Evolutionary conservation across 1,140 invertebrate species (phyloP), one percentile per base, ranked within the genome.

Genomic region (Acromyrmex charruanus): DNA sequence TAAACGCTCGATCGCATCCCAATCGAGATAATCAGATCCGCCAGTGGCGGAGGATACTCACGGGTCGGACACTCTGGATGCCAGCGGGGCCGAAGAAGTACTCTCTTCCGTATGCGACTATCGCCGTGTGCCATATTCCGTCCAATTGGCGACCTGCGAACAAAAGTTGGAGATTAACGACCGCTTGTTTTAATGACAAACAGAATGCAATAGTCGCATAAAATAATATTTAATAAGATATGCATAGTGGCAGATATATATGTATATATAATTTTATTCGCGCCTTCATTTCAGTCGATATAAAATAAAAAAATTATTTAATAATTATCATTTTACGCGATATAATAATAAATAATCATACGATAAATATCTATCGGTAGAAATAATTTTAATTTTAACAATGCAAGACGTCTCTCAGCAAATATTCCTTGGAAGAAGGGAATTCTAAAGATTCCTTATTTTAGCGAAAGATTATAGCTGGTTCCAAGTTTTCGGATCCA

Each of bases 101-200:
- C 95, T 99, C 98, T 74, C 96, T 95, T 25, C 97, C 98, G 95
- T 97, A 99, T 4, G 97, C 98, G 72, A 99, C 98, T 68, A 98
- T 96, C 2, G 97, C 96, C 1, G 98, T 98, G 94, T 98, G 98
- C 98, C 98, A 99, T 92, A 99, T 97, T 69, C 98, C 98, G 89
- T 98, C 97, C 86, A 98, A 94, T 89, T 98, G 96, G 89, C 97
- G 97, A 69, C 98, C 98, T 98, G 94, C 44, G 93, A 94, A 86
- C 49, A 53, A 82, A 88, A 77, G 21, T 31, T 2, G 1, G 12
- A n/a, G 25, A 86, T 85, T 69, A 75, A 69, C 86, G 9, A 55
- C 58, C 65, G 10, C 2, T 31, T 16, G 10, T 66, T 74, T 51
- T 58, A 18, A 14, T 28, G 14, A 71, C 14, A 49, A 59, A 58